phyloP scores from a whole-genome alignment of 1,140 invertebrate species.

The Himalopsyche phryganea region DNA sequence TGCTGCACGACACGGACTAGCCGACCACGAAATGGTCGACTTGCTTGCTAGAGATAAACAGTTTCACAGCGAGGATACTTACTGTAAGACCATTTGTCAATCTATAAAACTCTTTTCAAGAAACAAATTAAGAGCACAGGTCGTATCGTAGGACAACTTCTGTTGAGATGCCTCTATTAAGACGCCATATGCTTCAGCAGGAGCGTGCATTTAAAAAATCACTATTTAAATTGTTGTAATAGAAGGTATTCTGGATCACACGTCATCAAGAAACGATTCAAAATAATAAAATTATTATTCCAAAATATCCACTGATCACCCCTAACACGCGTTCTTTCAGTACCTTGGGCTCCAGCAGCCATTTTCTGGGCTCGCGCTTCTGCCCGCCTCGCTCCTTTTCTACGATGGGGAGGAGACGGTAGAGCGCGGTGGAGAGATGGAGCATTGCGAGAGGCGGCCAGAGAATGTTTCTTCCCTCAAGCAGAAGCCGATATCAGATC shows the following conservation, averaged over 20 bases:
- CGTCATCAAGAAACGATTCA: no score
- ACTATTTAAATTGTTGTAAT: no score
- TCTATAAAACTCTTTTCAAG: no score
- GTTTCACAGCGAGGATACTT: conserved; percentile 63
- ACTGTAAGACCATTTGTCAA: conserved; percentile 49
- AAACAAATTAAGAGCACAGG: not conserved
- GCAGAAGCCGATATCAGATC: conserved; percentile 43
- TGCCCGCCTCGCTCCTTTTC: conserved; percentile 61
- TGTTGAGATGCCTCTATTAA: no score
- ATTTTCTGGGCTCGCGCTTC: conserved; percentile 66
- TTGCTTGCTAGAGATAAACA: conserved; percentile 66
- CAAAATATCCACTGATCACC: no score
- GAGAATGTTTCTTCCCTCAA: conserved; percentile 56
- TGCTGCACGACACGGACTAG: conserved; percentile 66
- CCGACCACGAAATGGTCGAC: conserved; percentile 72
- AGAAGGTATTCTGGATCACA: no score
- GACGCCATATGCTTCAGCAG: no score
- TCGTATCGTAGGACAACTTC: no score
- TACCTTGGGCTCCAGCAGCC: conserved; percentile 62
- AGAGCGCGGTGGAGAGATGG: conserved; percentile 64
- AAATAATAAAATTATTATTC: no score
- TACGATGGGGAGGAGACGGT: conserved; percentile 62
- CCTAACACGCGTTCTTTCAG: no score
- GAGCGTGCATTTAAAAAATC: no score
- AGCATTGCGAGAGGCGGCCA: conserved; percentile 52